A percentile compares a stretch with the other conserved stretches of the same genome.
Evolutionary conservation across 2,113 vertebrate species (phyloP).

Genomic region (Hipposideros armiger): DNA sequence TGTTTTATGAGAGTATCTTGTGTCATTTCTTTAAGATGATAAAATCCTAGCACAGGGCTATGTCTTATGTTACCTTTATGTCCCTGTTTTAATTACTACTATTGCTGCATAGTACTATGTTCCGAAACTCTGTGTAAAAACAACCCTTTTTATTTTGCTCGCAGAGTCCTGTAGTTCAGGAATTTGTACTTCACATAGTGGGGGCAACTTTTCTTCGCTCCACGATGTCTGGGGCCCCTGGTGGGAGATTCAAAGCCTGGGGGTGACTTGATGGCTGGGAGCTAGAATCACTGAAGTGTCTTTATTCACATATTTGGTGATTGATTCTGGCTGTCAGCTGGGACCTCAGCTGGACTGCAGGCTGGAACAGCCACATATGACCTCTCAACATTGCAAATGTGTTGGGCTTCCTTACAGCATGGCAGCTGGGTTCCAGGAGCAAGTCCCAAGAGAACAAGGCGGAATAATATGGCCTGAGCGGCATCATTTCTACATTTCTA

Average conservation of each 20-base stretch:
- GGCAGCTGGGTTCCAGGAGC: neutral
- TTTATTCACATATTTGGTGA: neutral
- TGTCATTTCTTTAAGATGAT: neutral
- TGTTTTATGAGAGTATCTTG: neutral
- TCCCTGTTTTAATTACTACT: neutral
- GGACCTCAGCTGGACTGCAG: neutral
- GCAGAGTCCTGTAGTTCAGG: neutral
- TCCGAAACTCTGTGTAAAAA: constrained; percentile 17
- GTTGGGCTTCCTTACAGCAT: neutral
- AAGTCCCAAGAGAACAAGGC: neutral
- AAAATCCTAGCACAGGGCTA: neutral
- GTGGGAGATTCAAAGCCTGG: neutral
- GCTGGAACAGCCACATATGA: no score
- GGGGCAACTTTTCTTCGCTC: neutral
- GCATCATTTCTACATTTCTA: neutral
- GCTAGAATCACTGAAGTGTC: neutral
- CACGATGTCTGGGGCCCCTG: neutral
- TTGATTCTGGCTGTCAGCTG: neutral
- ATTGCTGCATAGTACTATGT: neutral
- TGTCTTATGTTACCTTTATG: neutral
- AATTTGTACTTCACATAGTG: neutral
- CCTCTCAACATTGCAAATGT: neutral
- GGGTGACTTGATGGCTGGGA: neutral
- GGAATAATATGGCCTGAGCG: neutral
- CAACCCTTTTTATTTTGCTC: neutral